Base-by-base conservation (phyloP, 2,113 vertebrate genomes). In the Eretmochelys imbricata region DNA sequence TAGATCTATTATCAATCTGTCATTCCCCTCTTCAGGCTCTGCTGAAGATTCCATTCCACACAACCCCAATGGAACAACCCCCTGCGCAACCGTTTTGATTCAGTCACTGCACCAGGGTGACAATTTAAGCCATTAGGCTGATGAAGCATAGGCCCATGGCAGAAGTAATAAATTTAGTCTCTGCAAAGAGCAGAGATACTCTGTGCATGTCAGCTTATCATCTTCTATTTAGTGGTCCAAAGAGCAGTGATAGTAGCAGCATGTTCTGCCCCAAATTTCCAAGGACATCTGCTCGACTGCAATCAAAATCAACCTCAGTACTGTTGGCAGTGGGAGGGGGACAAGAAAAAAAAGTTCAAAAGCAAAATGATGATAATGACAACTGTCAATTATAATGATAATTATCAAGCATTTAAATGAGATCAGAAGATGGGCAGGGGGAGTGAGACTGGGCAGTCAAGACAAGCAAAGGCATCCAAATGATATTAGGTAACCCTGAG, bases 231-330 rank as follows among this genome's bases (percentile, higher is more conserved):
- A 92, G 57, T 91, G 72, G 51, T 87, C 81, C 25, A 80, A 97
- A 91, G 92, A 90, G 88, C 59, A 89, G 62, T 31, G 83, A 88
- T 95, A 89, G 20, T 80, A 27, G 19, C 16, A 92, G 80, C 81
- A 79, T 14, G 22, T 7, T 80, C 22, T 80, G 46, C 83, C 97
- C 97, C 85, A 87, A 51, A 96, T 93, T 96, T 94, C 83, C 88
- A 78, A 94, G 93, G 53, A 88, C 89, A 91, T 82, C 89, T 82
- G 62, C 83, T 93, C 95, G 20, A 96, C 91, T 80, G 79, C 75
- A 96, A 97, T 94, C 27, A 85, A 97, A 97, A 78, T 80, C 51
- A 72, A 96, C 84, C 5, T 80, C 84, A 93, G 88, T 24, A 89
- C 92, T 96, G 89, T 91, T 87, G 83, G 94, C 49, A 91, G 86